Conservation (phyloP, 2,888 invertebrate genomes). For the Lasioglossum villosulum region DNA sequence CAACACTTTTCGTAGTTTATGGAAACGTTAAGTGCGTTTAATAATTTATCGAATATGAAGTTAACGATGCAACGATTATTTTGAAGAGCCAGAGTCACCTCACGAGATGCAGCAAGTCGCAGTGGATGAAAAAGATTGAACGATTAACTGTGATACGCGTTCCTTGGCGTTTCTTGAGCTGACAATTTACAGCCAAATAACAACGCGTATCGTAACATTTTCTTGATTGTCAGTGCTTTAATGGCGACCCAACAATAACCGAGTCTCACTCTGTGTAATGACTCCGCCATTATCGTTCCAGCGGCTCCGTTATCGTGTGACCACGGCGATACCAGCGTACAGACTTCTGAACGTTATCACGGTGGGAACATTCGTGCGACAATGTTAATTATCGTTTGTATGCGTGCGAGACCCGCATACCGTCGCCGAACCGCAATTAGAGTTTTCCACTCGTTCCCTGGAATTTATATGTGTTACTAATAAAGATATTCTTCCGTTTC, state of each 20-base stretch:
- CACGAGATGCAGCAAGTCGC: neutral
- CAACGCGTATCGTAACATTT: constrained; percentile 34
- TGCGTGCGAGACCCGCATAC: constrained; percentile 30
- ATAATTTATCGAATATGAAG: no score
- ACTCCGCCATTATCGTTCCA: constrained; percentile 44
- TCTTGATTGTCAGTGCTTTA: constrained; percentile 48
- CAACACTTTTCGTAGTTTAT: no score
- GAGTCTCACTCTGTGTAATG: constrained; percentile 35
- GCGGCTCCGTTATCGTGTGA: constrained; percentile 40
- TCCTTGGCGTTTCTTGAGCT: neutral
- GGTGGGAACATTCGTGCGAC: constrained; percentile 35
- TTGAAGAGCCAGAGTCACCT: no score
- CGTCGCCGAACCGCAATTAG: constrained; percentile 16
- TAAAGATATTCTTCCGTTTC: neutral
- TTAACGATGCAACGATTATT: no score
- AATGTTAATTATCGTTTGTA: constrained; percentile 45
- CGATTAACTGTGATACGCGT: neutral
- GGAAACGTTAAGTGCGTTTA: no score
- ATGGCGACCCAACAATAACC: constrained; percentile 49
- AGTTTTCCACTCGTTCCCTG: constrained; percentile 19
- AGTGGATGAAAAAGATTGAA: neutral
- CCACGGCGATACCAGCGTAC: constrained; percentile 36
- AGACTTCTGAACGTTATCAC: constrained; percentile 50
- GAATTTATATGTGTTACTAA: constrained; percentile 1
- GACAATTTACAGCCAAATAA: constrained; percentile 17